Conservation (phyloP, 1,140 invertebrate species). For the Hyphantria cunea region DNA sequence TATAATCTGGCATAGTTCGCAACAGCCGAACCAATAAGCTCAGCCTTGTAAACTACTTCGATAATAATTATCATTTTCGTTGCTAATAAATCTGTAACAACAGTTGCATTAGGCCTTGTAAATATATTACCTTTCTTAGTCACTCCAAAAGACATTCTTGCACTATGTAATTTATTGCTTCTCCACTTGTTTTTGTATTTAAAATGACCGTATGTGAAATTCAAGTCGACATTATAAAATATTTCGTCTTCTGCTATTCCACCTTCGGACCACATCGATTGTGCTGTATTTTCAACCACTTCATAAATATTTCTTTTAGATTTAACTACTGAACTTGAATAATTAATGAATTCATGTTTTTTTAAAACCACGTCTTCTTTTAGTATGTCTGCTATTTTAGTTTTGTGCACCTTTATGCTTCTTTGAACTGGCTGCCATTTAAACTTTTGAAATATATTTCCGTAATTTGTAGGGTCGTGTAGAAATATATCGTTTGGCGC, state of each 20-base stretch:
- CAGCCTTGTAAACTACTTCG: constrained; percentile 44
- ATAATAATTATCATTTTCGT: constrained; percentile 43
- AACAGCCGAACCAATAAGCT: constrained; percentile 47
- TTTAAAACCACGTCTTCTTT: constrained; percentile 46
- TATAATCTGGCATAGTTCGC: constrained; percentile 53
- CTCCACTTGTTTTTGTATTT: constrained; percentile 46
- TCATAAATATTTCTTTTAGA: constrained; percentile 28
- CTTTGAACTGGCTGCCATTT: constrained; percentile 51
- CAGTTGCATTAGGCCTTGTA: constrained; percentile 39
- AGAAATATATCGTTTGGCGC: constrained; percentile 52
- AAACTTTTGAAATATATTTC: constrained; percentile 49
- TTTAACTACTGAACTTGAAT: constrained; percentile 37
- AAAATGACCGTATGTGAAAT: constrained; percentile 34
- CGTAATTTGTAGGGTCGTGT: constrained; percentile 53
- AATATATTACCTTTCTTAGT: constrained; percentile 38
- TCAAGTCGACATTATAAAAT: constrained; percentile 39
- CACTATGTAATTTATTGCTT: constrained; percentile 35
- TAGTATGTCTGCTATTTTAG: constrained; percentile 32
- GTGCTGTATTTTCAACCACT: constrained; percentile 41
- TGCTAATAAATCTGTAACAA: constrained; percentile 40
- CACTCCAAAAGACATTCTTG: constrained; percentile 36
- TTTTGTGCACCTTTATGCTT: constrained; percentile 38
- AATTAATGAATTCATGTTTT: constrained; percentile 45
- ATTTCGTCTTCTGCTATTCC: constrained; percentile 46
- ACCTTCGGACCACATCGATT: constrained; percentile 41